Conservation (phyloP, 2,888 invertebrate species). For the Argynnis bischoffii region DNA sequence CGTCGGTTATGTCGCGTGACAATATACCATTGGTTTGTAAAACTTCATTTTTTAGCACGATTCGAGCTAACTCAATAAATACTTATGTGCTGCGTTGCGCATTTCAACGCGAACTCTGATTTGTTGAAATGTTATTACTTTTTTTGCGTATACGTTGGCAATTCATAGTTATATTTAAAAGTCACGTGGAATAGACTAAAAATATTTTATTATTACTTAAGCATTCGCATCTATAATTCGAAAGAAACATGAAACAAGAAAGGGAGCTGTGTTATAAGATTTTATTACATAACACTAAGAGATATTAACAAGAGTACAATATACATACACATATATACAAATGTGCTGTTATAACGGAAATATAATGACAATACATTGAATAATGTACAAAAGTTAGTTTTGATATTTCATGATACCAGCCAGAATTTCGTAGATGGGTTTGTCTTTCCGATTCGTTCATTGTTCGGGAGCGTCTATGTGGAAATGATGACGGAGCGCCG, state of each 20-base stretch:
- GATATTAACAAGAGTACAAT: neutral
- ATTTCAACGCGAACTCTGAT: neutral
- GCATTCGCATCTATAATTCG: too few species aligned
- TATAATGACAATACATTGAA: slow-evolving; percentile 8
- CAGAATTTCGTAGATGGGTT: slow-evolving; percentile 36
- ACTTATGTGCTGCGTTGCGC: neutral
- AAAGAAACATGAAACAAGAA: too few species aligned
- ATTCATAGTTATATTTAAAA: too few species aligned
- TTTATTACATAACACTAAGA: too few species aligned
- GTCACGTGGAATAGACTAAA: too few species aligned
- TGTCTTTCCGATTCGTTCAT: slow-evolving; percentile 41
- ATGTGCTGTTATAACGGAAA: neutral
- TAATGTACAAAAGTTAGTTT: slow-evolving; percentile 9
- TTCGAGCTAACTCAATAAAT: neutral
- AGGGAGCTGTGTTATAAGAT: too few species aligned
- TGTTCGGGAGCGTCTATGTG: slow-evolving; percentile 40
- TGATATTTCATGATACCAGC: slow-evolving; percentile 28
- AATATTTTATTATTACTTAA: too few species aligned
- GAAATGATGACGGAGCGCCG: slow-evolving; percentile 30
- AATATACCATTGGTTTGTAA: neutral
- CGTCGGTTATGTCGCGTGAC: neutral
- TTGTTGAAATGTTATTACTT: too few species aligned
- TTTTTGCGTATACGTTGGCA: too few species aligned
- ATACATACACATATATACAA: neutral
- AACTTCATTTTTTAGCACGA: neutral